Evolutionary conservation across 2,797 vertebrate species (phyloP).

Genomic region (Phalanger gymnotis): DNA sequence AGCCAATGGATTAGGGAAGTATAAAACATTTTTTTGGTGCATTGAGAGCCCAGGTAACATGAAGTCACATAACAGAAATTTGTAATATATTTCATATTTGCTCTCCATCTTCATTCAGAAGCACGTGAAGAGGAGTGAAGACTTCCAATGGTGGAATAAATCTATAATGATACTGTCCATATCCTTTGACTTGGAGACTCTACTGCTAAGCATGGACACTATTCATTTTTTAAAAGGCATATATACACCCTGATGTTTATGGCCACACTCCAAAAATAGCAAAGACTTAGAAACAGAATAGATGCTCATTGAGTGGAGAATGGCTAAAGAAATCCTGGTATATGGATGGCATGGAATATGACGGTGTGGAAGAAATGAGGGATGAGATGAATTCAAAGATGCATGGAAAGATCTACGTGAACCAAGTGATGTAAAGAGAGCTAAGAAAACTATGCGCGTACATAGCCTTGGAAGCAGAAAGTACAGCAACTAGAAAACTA

Average conservation of each 20-base stretch:
- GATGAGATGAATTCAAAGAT: too few relatives aligned
- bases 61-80: neutral
- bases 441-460: too few relatives aligned
- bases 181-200: neutral
- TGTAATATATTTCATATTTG: neutral
- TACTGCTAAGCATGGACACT: neutral
- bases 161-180: neutral
- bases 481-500: too few relatives aligned
- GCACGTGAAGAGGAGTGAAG: neutral
- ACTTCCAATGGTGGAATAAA: neutral
- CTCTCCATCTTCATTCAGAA: neutral
- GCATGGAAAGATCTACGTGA: too few relatives aligned
- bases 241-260: neutral
- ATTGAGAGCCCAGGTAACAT: neutral
- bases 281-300: too few relatives aligned
- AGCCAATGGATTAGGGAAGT: neutral
- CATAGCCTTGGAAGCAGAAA: too few relatives aligned
- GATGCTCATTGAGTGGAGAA: neutral
- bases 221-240: neutral
- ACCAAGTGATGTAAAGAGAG: too few relatives aligned
- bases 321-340: neutral
- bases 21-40: neutral
- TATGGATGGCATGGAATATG: too few relatives aligned
- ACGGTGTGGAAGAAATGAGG: too few relatives aligned
- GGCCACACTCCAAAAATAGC: too few relatives aligned